Percentiles rank a stretch among this genome's conserved stretches.
These are phyloP conservation scores for Anoncus sp. DNA, from an alignment of 2,888 invertebrate species.

Conservation along the genomic window DNA sequence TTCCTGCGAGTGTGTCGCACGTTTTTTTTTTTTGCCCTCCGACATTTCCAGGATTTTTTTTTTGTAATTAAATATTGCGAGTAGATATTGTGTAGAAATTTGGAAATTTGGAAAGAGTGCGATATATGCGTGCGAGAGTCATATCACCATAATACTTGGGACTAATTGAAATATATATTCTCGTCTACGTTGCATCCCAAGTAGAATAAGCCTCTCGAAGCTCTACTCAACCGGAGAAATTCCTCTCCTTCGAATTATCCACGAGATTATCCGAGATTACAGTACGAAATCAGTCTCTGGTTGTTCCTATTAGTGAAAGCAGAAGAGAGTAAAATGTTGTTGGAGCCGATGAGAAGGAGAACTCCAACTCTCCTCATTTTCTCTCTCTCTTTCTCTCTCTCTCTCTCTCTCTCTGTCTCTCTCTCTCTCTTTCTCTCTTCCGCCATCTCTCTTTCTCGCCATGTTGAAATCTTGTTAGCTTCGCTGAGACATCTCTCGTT, in stretches of 20 bases:
- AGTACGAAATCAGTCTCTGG: conserved; percentile 70
- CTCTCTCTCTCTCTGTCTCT: conserved; percentile 2
- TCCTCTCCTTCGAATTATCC: conserved; percentile 59
- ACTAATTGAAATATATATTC: conserved; percentile 36
- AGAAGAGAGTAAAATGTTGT: conserved; percentile 35
- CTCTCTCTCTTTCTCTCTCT: conserved; percentile 7
- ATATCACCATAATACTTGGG: conserved; percentile 12
- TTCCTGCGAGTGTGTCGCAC: not conserved
- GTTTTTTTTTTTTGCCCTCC: not conserved
- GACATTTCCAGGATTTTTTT: not conserved
- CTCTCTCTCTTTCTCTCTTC: conserved; percentile 14
- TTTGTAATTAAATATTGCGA: not conserved
- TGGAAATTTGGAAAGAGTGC: not conserved
- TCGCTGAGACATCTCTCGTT: conserved; percentile 41
- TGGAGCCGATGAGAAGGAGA: conserved; percentile 32
- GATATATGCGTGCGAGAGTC: conserved; percentile 15
- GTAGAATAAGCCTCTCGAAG: conserved; percentile 52
- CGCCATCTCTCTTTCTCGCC: not conserved
- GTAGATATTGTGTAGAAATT: not conserved
- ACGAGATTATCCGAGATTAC: conserved; percentile 76
- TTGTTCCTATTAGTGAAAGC: conserved; percentile 49
- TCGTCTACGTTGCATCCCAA: conserved; percentile 31
- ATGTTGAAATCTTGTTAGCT: conserved; percentile 47
- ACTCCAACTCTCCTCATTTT: conserved; percentile 13
- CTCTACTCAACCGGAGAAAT: conserved; percentile 28